Evolutionary conservation across 1,140 invertebrate species (phyloP).

Genomic region (Pinna nobilis): DNA sequence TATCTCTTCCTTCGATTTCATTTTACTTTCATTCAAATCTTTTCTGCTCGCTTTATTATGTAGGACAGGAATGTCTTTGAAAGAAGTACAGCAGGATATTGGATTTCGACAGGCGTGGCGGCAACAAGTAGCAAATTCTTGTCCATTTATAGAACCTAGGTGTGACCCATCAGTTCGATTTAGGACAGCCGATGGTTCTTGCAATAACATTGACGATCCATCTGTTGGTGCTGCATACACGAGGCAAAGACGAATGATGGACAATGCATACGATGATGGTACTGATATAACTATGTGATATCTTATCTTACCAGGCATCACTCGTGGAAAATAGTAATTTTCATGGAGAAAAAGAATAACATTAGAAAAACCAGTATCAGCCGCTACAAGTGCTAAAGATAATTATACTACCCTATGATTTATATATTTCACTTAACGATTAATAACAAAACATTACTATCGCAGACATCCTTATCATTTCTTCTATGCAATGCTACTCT

Average conservation of each 20-base stretch:
- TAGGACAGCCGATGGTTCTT: slow-evolving; percentile 82
- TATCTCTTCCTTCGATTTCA: neutral
- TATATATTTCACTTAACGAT: no score
- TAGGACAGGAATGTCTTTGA: slow-evolving; percentile 35
- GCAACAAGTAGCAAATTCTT: slow-evolving; percentile 28
- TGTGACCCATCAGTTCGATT: slow-evolving; percentile 41
- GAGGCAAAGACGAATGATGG: slow-evolving; percentile 41
- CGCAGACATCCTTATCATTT: no score
- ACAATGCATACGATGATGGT: slow-evolving; percentile 37
- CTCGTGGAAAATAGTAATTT: no score
- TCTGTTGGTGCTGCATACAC: slow-evolving; percentile 81
- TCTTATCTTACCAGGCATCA: no score
- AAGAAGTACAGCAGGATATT: slow-evolving; percentile 20
- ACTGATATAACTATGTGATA: no score
- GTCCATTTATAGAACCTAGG: slow-evolving; percentile 35
- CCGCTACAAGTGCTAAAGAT: no score
- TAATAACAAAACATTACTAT: no score
- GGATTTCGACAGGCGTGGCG: slow-evolving; percentile 33
- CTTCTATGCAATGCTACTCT: neutral
- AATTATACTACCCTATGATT: no score
- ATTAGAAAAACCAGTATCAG: no score
- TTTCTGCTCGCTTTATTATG: neutral
- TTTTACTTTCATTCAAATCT: neutral
- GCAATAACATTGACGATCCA: slow-evolving; percentile 91
- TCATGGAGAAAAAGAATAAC: no score